Conservation (phyloP, 2,113 vertebrate genomes). For the Mandrillus leucophaeus region DNA sequence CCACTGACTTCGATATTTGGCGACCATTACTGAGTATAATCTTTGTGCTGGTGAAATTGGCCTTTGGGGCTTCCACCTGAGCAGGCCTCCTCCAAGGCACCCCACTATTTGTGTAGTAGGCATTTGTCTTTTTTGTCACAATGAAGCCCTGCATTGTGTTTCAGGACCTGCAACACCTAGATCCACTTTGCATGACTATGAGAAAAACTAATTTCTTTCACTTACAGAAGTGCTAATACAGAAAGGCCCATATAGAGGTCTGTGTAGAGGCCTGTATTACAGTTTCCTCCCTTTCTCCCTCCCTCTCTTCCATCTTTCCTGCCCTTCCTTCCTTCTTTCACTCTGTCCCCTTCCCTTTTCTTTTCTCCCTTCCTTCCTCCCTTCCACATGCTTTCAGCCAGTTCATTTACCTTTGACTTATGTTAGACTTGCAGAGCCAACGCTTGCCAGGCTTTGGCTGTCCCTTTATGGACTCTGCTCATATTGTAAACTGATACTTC, state of each 20-base stretch:
- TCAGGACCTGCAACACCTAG: no score
- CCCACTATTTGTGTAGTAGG: not conserved
- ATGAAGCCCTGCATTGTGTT: not conserved
- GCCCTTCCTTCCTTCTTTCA: no score
- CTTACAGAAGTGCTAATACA: not conserved
- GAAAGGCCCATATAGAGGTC: not conserved
- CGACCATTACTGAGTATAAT: not conserved
- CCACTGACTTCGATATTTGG: not conserved
- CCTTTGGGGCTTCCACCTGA: not conserved
- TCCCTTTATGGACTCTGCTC: not conserved
- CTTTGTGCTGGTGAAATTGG: not conserved
- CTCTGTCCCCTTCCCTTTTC: not conserved
- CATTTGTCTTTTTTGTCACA: not conserved
- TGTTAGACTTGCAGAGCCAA: not conserved
- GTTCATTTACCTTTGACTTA: not conserved
- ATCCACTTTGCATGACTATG: not conserved
- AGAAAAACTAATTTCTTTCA: not conserved
- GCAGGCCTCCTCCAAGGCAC: not conserved
- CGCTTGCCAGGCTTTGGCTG: accelerated
- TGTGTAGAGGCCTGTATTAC: no score
- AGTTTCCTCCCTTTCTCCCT: not conserved
- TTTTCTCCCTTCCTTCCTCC: no score
- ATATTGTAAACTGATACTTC: accelerated
- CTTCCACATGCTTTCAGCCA: not conserved
- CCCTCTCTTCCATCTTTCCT: no score